A percentile compares a stretch with the other conserved stretches of the same genome.
These are phyloP conservation scores for Euzophera pinguis DNA, from an alignment of 2,888 invertebrate genomes.

Conservation along the genomic window DNA sequence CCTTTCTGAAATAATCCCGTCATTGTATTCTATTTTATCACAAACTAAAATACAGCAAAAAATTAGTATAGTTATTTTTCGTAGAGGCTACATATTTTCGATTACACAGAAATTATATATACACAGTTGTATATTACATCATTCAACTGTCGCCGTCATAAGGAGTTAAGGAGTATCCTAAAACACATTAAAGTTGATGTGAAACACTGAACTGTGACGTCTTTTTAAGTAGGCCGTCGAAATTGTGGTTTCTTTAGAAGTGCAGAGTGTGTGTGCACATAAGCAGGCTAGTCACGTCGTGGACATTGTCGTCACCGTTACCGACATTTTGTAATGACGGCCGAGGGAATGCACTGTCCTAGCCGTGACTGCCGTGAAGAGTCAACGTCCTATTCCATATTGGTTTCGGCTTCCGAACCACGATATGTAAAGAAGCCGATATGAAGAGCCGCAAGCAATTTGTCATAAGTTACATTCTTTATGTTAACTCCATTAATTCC, in stretches of 20 bases:
- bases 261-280: conserved; percentile 16
- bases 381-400: conserved; percentile 51
- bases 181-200: conserved; percentile 10
- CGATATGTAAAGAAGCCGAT: too few species aligned
- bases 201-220: conserved; percentile 7
- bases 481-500: too few species aligned
- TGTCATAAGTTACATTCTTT: too few species aligned
- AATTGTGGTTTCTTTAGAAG: conserved; percentile 6
- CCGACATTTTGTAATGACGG: conserved; percentile 62
- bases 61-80: too few species aligned
- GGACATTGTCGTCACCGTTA: conserved; percentile 56
- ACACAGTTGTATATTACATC: background rate
- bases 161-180: conserved; percentile 6
- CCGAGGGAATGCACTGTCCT: conserved; percentile 56
- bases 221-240: conserved; percentile 14
- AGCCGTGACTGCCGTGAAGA: conserved; percentile 34
- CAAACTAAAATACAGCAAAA: too few species aligned
- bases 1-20: too few species aligned
- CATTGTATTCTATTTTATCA: too few species aligned
- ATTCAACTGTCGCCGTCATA: background rate
- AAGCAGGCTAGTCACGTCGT: conserved; percentile 46
- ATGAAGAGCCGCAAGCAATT: too few species aligned
- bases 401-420: background rate
- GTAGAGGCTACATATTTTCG: too few species aligned
- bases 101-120: too few species aligned